phyloP scores from a whole-genome alignment of 1,140 invertebrate species.

The Saxidomus purpurata region DNA sequence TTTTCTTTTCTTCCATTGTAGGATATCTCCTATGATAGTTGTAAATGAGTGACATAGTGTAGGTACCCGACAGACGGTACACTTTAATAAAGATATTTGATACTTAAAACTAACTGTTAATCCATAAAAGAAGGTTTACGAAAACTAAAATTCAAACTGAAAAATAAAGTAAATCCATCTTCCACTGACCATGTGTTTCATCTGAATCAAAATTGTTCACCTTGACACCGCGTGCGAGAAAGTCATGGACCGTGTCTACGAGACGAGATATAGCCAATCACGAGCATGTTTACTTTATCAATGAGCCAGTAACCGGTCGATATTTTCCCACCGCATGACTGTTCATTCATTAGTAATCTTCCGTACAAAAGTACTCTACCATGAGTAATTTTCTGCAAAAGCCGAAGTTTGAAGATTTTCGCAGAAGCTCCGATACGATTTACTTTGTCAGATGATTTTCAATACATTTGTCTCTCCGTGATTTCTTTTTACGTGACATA shows the following conservation, averaged over 20 bases:
- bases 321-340: conserved; percentile 28
- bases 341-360: conserved; percentile 37
- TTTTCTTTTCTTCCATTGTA: too few species aligned
- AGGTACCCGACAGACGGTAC: too few species aligned
- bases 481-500: too few species aligned
- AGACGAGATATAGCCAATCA: neutral
- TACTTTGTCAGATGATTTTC: too few species aligned
- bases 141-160: neutral
- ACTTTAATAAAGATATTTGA: too few species aligned
- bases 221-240: conserved; percentile 29
- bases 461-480: too few species aligned
- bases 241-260: neutral
- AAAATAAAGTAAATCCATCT: neutral
- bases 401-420: neutral
- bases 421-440: too few species aligned
- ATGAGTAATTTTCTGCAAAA: neutral
- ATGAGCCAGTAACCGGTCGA: neutral
- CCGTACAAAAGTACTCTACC: neutral
- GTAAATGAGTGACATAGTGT: too few species aligned
- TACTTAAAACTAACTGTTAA: too few species aligned
- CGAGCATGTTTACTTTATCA: neutral
- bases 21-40: too few species aligned
- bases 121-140: too few species aligned
- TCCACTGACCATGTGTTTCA: neutral
- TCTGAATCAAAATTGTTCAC: conserved; percentile 21